Evolutionary conservation across 2,113 vertebrate genomes (phyloP), one percentile per base, ranked within the genome.

Genomic region (Equus quagga): DNA sequence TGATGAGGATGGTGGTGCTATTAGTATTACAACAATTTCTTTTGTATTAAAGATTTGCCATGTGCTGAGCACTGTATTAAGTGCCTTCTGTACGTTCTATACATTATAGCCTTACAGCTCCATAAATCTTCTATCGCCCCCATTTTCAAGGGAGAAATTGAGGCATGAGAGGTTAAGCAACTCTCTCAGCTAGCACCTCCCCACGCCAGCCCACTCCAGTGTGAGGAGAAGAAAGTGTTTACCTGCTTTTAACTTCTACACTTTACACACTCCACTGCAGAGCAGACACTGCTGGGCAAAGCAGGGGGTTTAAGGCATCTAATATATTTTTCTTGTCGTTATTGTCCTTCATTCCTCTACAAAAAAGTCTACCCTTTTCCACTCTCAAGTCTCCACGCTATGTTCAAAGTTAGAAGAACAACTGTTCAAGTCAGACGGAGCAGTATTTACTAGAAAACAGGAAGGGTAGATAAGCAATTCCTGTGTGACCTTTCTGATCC

Each of bases 11-110:
- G 10, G 23, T 14, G 28, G 46, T 19, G 8, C 11, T 46, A 36
- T 56, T 79, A 58, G 11, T 46, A 36, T 56, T 79, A 58, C 23
- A 51, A 19, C 12, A n/a, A 13, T 65, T 19, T 28, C 15, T 31
- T 21, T 64, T 15, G 0, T 31, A 28, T 49, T 65, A 49, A 87
- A 62, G 19, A 54, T n/a, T 14, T 60, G 26, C 56, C 17, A 1
- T 44, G 9, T n/a, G 18, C 18, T 11, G n/a, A 80, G 17, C 21
- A 56, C 33, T 31, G 15, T 1, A 10, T 54, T 33, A n/a, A 8
- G 0, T 10, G 0, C 5, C 62, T 64, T 33, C 46, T 11, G 0
- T 4, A 28, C 11, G 15, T 49, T 26, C 51, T 56, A 41, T 41
- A 41, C 41, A 41, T 8, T 21, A 8, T 23, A 28, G 12, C 17